Evolutionary conservation across 2,113 vertebrate genomes (phyloP).

Genomic region (Otocyon megalotis): DNA sequence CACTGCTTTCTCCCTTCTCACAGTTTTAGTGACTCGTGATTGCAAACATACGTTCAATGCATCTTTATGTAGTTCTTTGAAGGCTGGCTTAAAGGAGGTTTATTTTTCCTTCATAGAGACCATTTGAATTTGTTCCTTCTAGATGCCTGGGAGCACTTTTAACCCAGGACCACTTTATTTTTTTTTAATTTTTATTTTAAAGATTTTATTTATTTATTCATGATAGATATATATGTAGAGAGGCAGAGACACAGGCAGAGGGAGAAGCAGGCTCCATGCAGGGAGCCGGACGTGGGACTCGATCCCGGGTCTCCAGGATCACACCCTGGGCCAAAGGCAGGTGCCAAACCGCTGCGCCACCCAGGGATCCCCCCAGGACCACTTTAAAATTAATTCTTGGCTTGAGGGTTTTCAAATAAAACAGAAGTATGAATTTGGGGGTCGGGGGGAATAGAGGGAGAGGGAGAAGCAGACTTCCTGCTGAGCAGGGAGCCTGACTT

Average conservation of each 20-base stretch:
- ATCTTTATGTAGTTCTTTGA: conserved; percentile 37
- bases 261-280: too few relatives aligned
- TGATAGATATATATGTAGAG: too few relatives aligned
- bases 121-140: conserved; percentile 42
- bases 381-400: conserved; percentile 24
- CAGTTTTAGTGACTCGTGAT: not conserved
- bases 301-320: too few relatives aligned
- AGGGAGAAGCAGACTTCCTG: too few relatives aligned
- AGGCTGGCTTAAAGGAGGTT: not conserved
- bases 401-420: conserved; percentile 40
- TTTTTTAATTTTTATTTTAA: too few relatives aligned
- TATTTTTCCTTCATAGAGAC: not conserved
- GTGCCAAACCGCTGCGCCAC: too few relatives aligned
- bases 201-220: too few relatives aligned
- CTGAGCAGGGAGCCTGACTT: too few relatives aligned
- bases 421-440: not conserved
- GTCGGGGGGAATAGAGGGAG: too few relatives aligned
- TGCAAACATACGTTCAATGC: not conserved
- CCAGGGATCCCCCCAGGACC: not conserved
- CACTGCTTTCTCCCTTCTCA: not conserved
- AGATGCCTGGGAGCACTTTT: not conserved
- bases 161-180: not conserved
- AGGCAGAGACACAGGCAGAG: too few relatives aligned
- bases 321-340: too few relatives aligned
- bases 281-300: too few relatives aligned